Evolutionary conservation across 2,113 vertebrate genomes (phyloP), one percentile per base, ranked within the genome.

Genomic region (Miniopterus natalensis): DNA sequence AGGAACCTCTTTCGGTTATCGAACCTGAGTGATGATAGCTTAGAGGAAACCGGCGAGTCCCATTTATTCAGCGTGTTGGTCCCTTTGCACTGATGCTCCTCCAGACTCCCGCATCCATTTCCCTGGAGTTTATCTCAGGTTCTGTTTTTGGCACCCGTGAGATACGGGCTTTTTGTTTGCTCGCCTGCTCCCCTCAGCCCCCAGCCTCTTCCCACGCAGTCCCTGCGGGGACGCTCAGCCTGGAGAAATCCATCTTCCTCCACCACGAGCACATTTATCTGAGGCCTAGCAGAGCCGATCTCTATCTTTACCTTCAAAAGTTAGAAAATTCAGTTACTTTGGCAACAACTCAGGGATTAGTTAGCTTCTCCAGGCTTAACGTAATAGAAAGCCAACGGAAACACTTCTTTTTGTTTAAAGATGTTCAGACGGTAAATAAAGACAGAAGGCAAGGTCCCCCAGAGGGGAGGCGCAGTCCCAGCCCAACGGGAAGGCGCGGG

Each of bases 41-140:
- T 85, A 13, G 15, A 84, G 71, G 59, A 95, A 59, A 55, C 36
- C 93, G 71, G 66, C 20, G 68, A 40, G 61, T 66, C 61, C 70
- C n/a, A n/a, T 63, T 88, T 97, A 49, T 92, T 88, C 18, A 20
- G 57, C 74, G 6, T 31, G 23, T 31, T 94, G 27, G 10, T n/a
- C 84, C 49, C 27, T 77, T 81, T 29, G 36, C 45, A 47, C 68
- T 51, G 31, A 4, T 0, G 21, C 70, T 87, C 59, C 77, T 84
- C 8, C 74, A 93, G 88, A 77, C 66, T 86, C 55, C 3, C 96
- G 96, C 93, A 96, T 97, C 97, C 97, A 81, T 92, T 97, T 97
- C 96, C 94, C 91, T 92, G 80, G 51, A 81, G 92, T 75, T 97
- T 96, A 95, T 96, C 94, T 93, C 75, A 75, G 78, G 91, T 94